phyloP scores from a whole-genome alignment of 2,888 invertebrate species.

The Sepiola atlantica region DNA sequence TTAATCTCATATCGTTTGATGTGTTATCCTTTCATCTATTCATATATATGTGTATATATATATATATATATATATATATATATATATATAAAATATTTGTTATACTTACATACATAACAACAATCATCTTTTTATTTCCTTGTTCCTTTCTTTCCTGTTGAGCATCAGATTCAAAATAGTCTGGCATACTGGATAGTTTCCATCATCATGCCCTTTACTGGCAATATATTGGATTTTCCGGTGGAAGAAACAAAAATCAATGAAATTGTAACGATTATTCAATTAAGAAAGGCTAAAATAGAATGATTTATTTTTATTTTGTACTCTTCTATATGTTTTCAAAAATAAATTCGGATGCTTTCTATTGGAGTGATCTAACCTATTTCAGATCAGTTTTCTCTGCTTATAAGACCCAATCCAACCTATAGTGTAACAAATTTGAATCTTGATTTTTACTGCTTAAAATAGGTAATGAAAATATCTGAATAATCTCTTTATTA shows the following conservation, averaged over 20 bases:
- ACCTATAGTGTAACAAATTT: background rate
- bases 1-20: no score
- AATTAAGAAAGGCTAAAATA: conserved; percentile 10
- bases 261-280: background rate
- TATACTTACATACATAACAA: background rate
- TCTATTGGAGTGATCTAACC: background rate
- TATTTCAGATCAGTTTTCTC: background rate
- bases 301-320: conserved; percentile 20
- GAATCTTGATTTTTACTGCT: background rate
- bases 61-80: no score
- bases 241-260: background rate
- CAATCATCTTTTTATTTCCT: background rate
- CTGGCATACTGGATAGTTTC: background rate
- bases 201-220: background rate
- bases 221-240: background rate
- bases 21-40: no score
- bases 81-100: no score
- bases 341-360: background rate
- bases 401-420: background rate
- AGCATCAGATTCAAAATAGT: background rate
- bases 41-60: no score
- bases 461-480: background rate
- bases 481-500: background rate
- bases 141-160: background rate
- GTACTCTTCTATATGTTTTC: background rate